These are phyloP conservation scores for Pachyuromys duprasi DNA, from an alignment of 2,797 vertebrate genomes.

Conservation along the genomic window DNA sequence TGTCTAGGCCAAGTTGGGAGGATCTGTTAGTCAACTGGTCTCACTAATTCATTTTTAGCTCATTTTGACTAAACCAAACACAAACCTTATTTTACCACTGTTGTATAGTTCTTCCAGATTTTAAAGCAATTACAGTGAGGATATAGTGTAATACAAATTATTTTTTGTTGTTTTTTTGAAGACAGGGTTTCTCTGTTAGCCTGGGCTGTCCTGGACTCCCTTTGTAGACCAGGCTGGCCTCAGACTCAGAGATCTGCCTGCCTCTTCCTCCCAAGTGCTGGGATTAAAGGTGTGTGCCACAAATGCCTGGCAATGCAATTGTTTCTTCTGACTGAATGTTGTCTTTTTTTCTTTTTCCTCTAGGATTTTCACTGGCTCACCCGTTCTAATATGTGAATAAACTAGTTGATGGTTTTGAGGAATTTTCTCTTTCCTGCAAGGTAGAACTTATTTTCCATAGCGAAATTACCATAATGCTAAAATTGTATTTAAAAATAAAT, in stretches of 20 bases:
- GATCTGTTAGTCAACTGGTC: not conserved
- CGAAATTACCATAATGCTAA: slow-evolving; percentile 52
- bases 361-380: slow-evolving; percentile 99
- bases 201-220: no score
- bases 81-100: not conserved
- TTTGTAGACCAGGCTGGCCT: no score
- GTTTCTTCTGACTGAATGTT: slow-evolving; percentile 47
- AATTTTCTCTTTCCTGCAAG: slow-evolving; percentile 48
- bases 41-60: not conserved
- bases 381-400: slow-evolving; percentile 92
- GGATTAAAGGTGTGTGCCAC: no score
- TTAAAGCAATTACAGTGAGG: not conserved
- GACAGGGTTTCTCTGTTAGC: no score
- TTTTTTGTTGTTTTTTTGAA: not conserved
- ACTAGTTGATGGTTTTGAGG: slow-evolving; percentile 19
- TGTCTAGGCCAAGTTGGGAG: not conserved
- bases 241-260: no score
- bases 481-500: slow-evolving; percentile 43
- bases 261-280: no score
- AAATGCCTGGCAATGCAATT: no score
- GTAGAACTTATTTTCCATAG: slow-evolving; percentile 43
- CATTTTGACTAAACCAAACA: not conserved
- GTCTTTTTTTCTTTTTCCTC: slow-evolving; percentile 78
- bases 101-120: not conserved
- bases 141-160: not conserved